Percentiles rank a stretch among this genome's conserved stretches.
Conservation (phyloP, 2,888 invertebrate genomes). For the Xanthostigma xanthostigma region DNA sequence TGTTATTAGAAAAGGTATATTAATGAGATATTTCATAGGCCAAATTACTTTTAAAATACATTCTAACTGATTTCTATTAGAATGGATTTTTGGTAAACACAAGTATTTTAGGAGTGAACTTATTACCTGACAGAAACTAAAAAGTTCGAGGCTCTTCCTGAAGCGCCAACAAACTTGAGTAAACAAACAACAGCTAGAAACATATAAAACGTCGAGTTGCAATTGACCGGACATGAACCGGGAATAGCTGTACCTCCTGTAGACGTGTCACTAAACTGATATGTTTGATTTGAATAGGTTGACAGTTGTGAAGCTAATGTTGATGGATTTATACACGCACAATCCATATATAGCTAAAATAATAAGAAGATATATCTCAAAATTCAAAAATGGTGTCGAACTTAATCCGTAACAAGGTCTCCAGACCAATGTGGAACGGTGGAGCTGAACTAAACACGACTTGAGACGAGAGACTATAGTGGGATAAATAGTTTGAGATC, state of each 20-base stretch:
- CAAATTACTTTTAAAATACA: too few species aligned
- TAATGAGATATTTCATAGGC: background rate
- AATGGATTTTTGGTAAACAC: background rate
- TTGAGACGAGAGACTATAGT: too few species aligned
- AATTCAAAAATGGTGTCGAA: too few species aligned
- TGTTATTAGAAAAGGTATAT: background rate
- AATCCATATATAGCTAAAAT: slow-evolving; percentile 30
- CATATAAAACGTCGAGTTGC: slow-evolving; percentile 35
- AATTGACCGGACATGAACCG: slow-evolving; percentile 41
- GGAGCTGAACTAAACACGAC: too few species aligned
- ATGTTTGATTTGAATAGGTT: slow-evolving; percentile 13
- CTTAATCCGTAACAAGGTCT: too few species aligned
- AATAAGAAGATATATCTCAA: background rate
- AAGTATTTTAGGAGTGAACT: slow-evolving; percentile 3
- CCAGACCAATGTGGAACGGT: too few species aligned
- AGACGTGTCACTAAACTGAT: slow-evolving; percentile 7
- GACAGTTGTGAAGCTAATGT: slow-evolving; percentile 13
- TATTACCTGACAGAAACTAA: slow-evolving; percentile 39
- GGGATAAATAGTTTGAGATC: too few species aligned
- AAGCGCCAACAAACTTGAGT: slow-evolving; percentile 42
- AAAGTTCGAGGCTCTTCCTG: slow-evolving; percentile 45
- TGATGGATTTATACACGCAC: slow-evolving; percentile 28
- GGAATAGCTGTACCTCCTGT: slow-evolving; percentile 27
- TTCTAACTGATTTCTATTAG: too few species aligned
- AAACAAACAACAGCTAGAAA: slow-evolving; percentile 38